phyloP scores from a whole-genome alignment of 1,140 invertebrate genomes.

The Drosophila pectinifera region DNA sequence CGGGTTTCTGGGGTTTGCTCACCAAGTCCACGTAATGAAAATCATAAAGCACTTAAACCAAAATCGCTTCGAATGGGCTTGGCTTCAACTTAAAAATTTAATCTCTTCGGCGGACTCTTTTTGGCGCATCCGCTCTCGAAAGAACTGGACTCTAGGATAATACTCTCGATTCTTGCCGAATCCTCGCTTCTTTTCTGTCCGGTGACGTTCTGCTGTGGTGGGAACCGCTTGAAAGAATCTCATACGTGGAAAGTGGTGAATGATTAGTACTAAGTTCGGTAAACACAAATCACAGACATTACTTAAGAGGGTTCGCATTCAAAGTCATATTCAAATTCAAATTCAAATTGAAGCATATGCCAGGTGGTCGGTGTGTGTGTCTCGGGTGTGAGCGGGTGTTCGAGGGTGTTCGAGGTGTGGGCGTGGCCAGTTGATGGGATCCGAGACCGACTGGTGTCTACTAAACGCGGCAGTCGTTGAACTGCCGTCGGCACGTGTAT shows the following conservation, averaged over 20 bases:
- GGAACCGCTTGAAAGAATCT: slow-evolving; percentile 44
- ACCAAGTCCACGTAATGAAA: slow-evolving; percentile 74
- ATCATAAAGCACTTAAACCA: slow-evolving; percentile 43
- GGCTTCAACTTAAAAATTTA: slow-evolving; percentile 30
- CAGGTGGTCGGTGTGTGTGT: slow-evolving; percentile 52
- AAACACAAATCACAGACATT: slow-evolving; percentile 62
- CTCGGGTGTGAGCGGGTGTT: slow-evolving; percentile 8
- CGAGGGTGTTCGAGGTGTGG: slow-evolving; percentile 15
- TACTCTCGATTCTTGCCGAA: slow-evolving; percentile 26
- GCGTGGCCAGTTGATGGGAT: slow-evolving; percentile 22
- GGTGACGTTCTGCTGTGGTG: slow-evolving; percentile 16
- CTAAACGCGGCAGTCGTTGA: slow-evolving; percentile 8
- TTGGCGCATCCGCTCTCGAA: slow-evolving; percentile 7
- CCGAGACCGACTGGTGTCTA: slow-evolving; percentile 34
- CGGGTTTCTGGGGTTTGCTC: slow-evolving; percentile 53
- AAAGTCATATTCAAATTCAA: slow-evolving; percentile 52
- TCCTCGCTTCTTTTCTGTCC: slow-evolving; percentile 35
- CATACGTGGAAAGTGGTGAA: slow-evolving; percentile 53
- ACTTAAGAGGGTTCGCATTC: slow-evolving; percentile 58
- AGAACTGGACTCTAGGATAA: slow-evolving; percentile 11
- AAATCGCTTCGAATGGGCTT: slow-evolving; percentile 35
- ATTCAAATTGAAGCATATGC: slow-evolving; percentile 67
- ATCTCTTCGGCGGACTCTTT: slow-evolving; percentile 13
- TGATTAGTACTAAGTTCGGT: slow-evolving; percentile 50
- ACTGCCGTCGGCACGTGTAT: slow-evolving; percentile 19